These are phyloP conservation scores for Gasterosteus aculeatus DNA, from an alignment of 2,113 vertebrate genomes.

Conservation along the genomic window DNA sequence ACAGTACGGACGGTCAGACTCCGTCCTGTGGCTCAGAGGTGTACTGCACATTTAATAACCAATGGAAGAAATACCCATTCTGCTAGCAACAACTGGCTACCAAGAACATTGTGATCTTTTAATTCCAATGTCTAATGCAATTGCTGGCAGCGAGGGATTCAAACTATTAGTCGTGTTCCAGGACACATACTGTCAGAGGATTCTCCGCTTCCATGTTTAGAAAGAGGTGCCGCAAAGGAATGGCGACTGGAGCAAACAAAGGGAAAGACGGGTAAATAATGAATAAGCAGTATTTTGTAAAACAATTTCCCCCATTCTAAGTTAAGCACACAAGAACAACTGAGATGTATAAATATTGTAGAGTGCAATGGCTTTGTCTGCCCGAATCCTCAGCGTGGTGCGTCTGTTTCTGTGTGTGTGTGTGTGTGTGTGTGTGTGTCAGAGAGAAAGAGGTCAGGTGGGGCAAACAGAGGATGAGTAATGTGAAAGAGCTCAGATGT, in stretches of 20 bases:
- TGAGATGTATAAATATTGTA: conserved; percentile 72
- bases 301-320: conserved; percentile 59
- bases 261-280: conserved; percentile 62
- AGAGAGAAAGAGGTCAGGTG: conserved; percentile 64
- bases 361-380: conserved; percentile 45
- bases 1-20: not conserved
- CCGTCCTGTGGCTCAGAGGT: not conserved
- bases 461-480: conserved; percentile 77
- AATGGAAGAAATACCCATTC: not conserved
- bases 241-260: conserved; percentile 36
- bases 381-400: conserved; percentile 38
- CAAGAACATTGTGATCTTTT: too few relatives aligned
- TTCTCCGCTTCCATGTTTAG: conserved; percentile 3
- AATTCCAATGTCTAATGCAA: not conserved
- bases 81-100: not conserved
- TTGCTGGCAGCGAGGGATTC: not conserved
- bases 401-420: not conserved
- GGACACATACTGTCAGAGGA: not conserved
- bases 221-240: conserved; percentile 26
- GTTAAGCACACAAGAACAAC: conserved; percentile 59
- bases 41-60: not conserved
- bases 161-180: conserved; percentile 3
- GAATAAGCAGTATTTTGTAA: conserved; percentile 65
- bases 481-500: conserved; percentile 77
- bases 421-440: not conserved